phyloP scores from a whole-genome alignment of 2,888 invertebrate species.

The Synergus itoensis region DNA sequence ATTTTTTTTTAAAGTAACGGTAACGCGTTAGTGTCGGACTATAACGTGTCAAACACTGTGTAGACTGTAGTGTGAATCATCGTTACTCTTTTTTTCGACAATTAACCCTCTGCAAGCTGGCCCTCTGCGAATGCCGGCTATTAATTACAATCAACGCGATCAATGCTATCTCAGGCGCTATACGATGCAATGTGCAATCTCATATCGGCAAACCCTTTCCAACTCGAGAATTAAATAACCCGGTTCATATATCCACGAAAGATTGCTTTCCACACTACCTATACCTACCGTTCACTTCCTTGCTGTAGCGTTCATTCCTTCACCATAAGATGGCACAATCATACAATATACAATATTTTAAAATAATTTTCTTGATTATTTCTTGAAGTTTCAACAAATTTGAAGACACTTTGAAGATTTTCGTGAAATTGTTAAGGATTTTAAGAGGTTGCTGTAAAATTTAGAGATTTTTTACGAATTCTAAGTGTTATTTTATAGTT shows the following conservation, averaged over 20 bases:
- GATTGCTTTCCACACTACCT: conserved; percentile 47
- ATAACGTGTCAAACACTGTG: conserved; percentile 42
- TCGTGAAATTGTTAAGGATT: no score
- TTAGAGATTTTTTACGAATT: no score
- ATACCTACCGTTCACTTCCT: conserved; percentile 36
- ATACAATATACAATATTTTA: not conserved
- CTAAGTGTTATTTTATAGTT: no score
- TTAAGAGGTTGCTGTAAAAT: no score
- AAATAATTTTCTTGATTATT: not conserved
- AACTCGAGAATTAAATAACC: conserved; percentile 56
- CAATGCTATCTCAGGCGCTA: conserved; percentile 64
- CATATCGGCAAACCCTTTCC: conserved; percentile 54
- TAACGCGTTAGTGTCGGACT: no score
- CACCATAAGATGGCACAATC: no score
- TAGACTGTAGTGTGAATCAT: conserved; percentile 73
- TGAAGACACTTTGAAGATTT: no score
- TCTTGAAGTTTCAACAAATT: no score
- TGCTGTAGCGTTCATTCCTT: conserved; percentile 39
- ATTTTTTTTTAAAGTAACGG: no score
- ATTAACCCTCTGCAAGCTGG: conserved; percentile 68
- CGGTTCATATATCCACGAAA: conserved; percentile 54
- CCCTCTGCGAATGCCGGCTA: conserved; percentile 68
- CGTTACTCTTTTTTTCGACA: conserved; percentile 73
- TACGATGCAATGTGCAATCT: conserved; percentile 64
- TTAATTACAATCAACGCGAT: conserved; percentile 75